phyloP scores from a whole-genome alignment of 2,113 vertebrate species.

The Furnarius figulus region DNA sequence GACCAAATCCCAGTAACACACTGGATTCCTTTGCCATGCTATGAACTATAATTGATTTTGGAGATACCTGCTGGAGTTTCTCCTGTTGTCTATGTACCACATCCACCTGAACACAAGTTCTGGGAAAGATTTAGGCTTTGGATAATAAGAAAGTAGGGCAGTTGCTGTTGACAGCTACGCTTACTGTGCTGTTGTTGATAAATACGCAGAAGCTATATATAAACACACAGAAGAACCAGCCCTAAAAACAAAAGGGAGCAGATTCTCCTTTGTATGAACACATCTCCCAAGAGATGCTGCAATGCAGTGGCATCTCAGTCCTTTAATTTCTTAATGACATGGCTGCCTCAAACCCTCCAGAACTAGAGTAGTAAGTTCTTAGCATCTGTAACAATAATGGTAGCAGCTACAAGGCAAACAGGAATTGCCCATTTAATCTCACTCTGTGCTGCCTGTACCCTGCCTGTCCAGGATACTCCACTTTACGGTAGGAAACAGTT shows the following conservation, averaged over 20 bases:
- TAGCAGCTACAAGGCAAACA: neutral
- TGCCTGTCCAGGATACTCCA: accelerated
- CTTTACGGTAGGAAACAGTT: neutral
- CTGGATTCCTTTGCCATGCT: neutral
- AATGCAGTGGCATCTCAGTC: neutral
- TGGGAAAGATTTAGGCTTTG: neutral
- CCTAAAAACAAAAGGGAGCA: neutral
- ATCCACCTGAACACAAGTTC: neutral
- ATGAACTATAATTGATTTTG: neutral
- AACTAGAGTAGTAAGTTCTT: neutral
- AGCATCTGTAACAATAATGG: accelerated
- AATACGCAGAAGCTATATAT: neutral
- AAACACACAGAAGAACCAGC: neutral
- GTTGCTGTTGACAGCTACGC: neutral
- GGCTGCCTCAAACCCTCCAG: neutral
- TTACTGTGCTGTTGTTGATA: neutral
- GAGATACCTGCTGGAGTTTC: neutral
- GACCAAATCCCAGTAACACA: neutral
- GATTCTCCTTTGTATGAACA: neutral
- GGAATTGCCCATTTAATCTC: neutral
- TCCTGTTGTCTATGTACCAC: neutral
- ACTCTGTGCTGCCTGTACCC: neutral
- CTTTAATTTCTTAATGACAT: neutral
- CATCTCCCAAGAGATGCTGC: neutral
- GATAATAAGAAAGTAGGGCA: neutral